Evolutionary conservation across 2,113 vertebrate species (phyloP), one percentile per base, ranked within the genome.

Genomic region (Scartelaos histophorus): DNA sequence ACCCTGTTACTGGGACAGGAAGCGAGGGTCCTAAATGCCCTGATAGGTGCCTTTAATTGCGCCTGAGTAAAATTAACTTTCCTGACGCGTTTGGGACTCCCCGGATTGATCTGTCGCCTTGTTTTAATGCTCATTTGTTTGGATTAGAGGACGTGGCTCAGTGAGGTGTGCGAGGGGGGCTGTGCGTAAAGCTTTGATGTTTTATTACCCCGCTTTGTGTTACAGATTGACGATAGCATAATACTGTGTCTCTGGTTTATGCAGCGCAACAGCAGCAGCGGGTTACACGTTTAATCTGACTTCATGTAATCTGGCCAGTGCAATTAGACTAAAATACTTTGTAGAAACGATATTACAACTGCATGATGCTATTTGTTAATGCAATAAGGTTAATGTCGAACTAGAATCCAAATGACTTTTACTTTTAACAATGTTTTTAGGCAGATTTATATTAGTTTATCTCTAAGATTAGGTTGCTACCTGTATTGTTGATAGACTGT

Each of bases 1-100:
- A 9, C 65, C 58, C 82, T 89, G 88, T 74, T 89, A 71, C 71
- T 75, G 81, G 81, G 82, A 81, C 88, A 84, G 90, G 79, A 86
- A 76, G 68, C 87, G 88, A 86, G 81, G 75, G 43, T 54, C 85
- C 67, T 70, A 76, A 90, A 90, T 46, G 77, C 83, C 15, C 68
- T 24, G 13, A 76, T 82, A 89, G 87, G 78, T 88, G 90, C 43
- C 88, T 73, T 13, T 10, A 34, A 77, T 70, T 73, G 77, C 85
- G 91, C 92, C 91, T 92, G 92, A 82, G 57, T 75, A 80, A 78
- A 93, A 91, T 71, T 4, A 71, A 77, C 7, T 60, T 35, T 43
- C 73, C 81, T 85, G 75, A 78, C 76, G 72, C 75, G 78, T 58
- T 74, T 13, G 54, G 64, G n/a, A 24, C 69, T 10, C 7, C 16